A percentile compares a stretch with the other conserved stretches of the same genome.
phyloP scores from a whole-genome alignment of 1,140 invertebrate genomes.

The Sycophila sp. region DNA sequence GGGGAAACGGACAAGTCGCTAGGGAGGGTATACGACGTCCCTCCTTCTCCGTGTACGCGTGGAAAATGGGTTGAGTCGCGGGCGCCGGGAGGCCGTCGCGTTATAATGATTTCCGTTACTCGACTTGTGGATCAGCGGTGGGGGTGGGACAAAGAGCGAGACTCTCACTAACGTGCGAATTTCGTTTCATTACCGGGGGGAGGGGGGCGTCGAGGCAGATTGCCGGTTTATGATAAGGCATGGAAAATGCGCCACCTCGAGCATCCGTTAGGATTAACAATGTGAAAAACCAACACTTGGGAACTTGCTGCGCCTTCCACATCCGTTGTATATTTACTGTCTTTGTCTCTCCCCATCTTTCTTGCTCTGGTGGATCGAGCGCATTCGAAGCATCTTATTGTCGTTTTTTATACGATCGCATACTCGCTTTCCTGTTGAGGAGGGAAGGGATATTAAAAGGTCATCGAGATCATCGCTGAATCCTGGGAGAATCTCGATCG shows the following conservation, averaged over 20 bases:
- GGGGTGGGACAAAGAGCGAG: no score
- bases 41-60: neutral
- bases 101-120: slow-evolving; percentile 21
- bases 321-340: no score
- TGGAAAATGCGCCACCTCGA: neutral
- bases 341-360: neutral
- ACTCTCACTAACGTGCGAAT: slow-evolving; percentile 7
- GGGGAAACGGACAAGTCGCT: slow-evolving; percentile 33
- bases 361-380: neutral
- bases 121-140: neutral
- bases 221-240: neutral
- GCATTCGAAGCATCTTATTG: neutral
- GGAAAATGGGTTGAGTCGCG: slow-evolving; percentile 8
- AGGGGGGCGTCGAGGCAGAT: neutral
- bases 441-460: no score
- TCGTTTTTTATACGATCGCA: neutral
- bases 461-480: no score
- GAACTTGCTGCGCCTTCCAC: no score
- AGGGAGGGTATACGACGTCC: neutral
- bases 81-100: neutral
- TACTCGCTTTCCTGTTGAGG: neutral
- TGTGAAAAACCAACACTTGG: slow-evolving; percentile 22
- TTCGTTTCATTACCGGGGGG: slow-evolving; percentile 14
- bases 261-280: slow-evolving; percentile 27
- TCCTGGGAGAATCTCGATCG: no score